Evolutionary conservation across 2,113 vertebrate genomes (phyloP).

Genomic region (Oryzias javanicus): DNA sequence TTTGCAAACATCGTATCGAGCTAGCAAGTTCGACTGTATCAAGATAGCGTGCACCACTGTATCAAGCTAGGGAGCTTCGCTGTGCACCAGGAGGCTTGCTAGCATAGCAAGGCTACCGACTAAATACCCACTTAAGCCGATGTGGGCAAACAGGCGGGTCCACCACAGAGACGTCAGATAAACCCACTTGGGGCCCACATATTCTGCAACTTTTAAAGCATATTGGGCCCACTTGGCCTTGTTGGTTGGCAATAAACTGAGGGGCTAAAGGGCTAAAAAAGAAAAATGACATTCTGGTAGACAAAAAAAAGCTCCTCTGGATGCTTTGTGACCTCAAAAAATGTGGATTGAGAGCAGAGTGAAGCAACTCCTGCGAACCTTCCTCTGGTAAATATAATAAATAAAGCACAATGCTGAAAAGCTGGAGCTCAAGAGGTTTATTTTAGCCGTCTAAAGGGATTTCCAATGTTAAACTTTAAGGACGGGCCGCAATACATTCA

Average conservation of each 20-base stretch:
- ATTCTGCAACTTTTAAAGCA: too few relatives aligned
- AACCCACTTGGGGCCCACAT: too few relatives aligned
- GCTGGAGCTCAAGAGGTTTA: conserved; percentile 34
- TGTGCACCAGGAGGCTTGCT: too few relatives aligned
- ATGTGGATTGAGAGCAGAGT: conserved; percentile 49
- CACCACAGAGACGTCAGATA: too few relatives aligned
- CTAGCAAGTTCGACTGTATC: too few relatives aligned
- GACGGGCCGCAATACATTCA: conserved; percentile 18
- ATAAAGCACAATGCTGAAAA: conserved; percentile 63
- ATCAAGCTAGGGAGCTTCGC: too few relatives aligned
- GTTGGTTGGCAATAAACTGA: not conserved
- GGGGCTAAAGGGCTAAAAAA: conserved; percentile 20
- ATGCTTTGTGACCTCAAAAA: conserved; percentile 51
- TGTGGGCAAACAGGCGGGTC: too few relatives aligned
- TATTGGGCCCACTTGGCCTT: too few relatives aligned
- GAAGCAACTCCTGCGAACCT: conserved; percentile 56
- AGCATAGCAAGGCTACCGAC: too few relatives aligned
- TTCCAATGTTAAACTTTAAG: conserved; percentile 40
- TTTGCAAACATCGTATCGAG: too few relatives aligned
- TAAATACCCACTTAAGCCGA: too few relatives aligned
- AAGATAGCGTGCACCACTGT: too few relatives aligned
- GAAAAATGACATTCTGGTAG: conserved; percentile 55
- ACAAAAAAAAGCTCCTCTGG: conserved; percentile 50
- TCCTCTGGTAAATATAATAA: conserved; percentile 65
- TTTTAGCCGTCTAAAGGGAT: conserved; percentile 48